Base-by-base conservation (phyloP, 2,888 invertebrate genomes). In the Hydrotaea diabolus region DNA sequence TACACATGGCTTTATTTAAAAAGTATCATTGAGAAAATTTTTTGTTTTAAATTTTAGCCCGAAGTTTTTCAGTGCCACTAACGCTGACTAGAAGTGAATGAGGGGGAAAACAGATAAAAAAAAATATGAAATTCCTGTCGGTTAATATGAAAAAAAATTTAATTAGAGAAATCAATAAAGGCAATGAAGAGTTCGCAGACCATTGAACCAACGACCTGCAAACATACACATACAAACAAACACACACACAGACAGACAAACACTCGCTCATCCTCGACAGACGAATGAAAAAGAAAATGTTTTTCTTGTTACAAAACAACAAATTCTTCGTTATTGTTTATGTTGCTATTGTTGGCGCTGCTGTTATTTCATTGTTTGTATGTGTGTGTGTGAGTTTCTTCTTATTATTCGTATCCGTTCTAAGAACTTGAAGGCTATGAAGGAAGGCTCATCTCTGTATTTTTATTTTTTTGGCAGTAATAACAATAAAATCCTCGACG, bases 401-500 rank as follows among this genome's bases (percentile, higher is more conserved):
- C n/a, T n/a, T n/a, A n/a, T n/a, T n/a, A 8, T 49, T n/a, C 49
- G 1, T 49, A 49, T 2, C 49, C 49, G n/a, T 49, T 49, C 8
- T 49, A 1, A 49, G 49, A 49, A 49, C 15, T 49, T 49, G 49
- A n/a, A 49, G 49, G 49, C 15, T 4, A 49, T n/a, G n/a, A 49
- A 13, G n/a, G 49, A 49, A n/a, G 49, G 49, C 49, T 49, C n/a
- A 13, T 31, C 31, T 49, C 59, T 59, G 21, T 59, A 23, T 23
- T 59, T 57, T n/a, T n/a, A n/a, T n/a, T n/a, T n/a, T n/a, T n/a
- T 26, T 59, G 59, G 26, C 59, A 23, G 59, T 59, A 59, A 59
- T 59, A 59, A 59, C 26, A 59, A 59, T 26, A 59, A 59, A 59
- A 59, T 59, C 26, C 59, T 59, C 59, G 26, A 59, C 26, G 17